phyloP scores from a whole-genome alignment of 1,140 invertebrate genomes.

The Stegodyphus mimosarum region DNA sequence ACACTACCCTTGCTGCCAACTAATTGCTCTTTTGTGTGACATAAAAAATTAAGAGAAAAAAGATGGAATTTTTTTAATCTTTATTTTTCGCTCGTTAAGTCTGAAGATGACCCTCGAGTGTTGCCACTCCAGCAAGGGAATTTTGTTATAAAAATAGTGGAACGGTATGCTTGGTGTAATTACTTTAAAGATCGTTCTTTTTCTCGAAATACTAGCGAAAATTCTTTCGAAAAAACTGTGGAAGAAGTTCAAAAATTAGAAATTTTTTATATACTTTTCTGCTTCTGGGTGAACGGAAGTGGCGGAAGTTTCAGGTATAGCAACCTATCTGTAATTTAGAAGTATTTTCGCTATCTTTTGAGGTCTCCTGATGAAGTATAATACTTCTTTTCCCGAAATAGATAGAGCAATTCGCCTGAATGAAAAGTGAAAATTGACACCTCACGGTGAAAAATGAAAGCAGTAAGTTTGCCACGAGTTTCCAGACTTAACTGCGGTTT shows the following conservation, averaged over 20 bases:
- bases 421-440: no score
- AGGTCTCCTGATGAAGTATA: background rate
- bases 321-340: background rate
- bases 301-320: background rate
- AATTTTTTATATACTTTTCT: background rate
- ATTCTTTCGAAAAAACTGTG: background rate
- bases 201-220: background rate
- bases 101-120: constrained; percentile 33
- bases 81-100: constrained; percentile 39
- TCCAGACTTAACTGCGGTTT: no score
- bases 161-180: constrained; percentile 38
- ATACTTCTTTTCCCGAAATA: background rate
- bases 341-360: background rate
- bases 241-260: constrained; percentile 7
- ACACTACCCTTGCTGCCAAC: constrained; percentile 22
- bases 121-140: background rate
- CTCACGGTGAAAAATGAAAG: no score
- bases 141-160: constrained; percentile 23
- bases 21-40: constrained; percentile 52
- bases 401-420: background rate
- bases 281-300: background rate
- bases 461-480: no score
- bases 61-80: constrained; percentile 15
- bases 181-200: constrained; percentile 32
- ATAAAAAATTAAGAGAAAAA: constrained; percentile 40